These are phyloP conservation scores for Conus betulinus DNA, from an alignment of 1,140 invertebrate genomes.

Conservation along the genomic window DNA sequence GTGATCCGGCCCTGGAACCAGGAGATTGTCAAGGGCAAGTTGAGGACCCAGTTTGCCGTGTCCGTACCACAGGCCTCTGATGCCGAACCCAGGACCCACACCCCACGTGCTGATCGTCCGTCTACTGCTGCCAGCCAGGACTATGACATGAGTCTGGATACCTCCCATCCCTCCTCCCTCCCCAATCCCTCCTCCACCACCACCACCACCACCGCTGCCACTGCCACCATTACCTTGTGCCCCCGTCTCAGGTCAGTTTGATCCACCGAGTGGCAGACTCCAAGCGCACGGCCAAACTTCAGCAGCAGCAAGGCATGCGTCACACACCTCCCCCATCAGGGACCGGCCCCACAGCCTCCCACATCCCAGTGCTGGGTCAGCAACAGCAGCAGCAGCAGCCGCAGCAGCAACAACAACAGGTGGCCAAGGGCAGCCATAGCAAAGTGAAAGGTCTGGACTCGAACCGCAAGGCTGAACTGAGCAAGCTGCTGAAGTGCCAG, in stretches of 20 bases:
- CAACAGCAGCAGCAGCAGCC: background rate
- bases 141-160: constrained; percentile 66
- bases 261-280: constrained; percentile 31
- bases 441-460: constrained; percentile 25
- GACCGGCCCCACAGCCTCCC: background rate
- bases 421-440: background rate
- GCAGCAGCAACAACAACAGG: background rate
- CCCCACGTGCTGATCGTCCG: constrained; percentile 50
- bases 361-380: background rate
- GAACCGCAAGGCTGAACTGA: constrained; percentile 32
- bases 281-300: background rate
- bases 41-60: constrained; percentile 55
- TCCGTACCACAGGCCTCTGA: background rate
- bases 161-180: constrained; percentile 45
- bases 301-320: background rate
- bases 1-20: constrained; percentile 58
- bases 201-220: constrained; percentile 40
- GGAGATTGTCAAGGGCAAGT: constrained; percentile 50
- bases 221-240: constrained; percentile 25
- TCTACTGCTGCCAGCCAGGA: constrained; percentile 63
- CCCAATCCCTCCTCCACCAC: constrained; percentile 48
- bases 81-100: constrained; percentile 4
- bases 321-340: constrained; percentile 13
- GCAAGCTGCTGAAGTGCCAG: constrained; percentile 36
- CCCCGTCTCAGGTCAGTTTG: constrained; percentile 1